Evolutionary conservation across 2,113 vertebrate genomes (phyloP), one percentile per base, ranked within the genome.

Genomic region (Seriola dumerili): DNA sequence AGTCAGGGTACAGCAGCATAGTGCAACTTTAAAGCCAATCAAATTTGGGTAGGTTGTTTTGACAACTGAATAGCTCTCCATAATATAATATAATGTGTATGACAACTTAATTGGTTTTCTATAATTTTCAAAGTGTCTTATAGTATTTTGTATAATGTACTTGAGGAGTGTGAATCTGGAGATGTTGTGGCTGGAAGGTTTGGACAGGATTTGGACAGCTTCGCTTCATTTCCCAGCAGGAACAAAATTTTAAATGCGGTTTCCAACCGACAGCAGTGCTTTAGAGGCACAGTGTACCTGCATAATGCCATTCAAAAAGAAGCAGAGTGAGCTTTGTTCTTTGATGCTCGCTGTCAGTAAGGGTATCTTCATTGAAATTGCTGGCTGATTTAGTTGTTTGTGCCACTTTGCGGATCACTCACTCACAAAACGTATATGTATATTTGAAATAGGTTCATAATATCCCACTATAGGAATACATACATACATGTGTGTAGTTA

Each of bases 191-290:
- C 59, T 54, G 8, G n/a, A 40, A 48, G 48, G 4, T 57, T 55
- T 80, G 68, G 63, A 21, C 57, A 64, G 40, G 19, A 69, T 80
- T 57, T 58, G 25, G 21, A 21, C 23, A 52, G 12, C 57, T 17
- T 50, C n/a, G 46, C 46, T 46, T 50, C 40, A 42, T 67, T 29
- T n/a, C 17, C 16, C 17, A 23, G 42, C 68, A 67, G 72, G 25
- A 78, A 25, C 0, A 77, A 74, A 77, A 76, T 34, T 62, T 61
- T 25, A 67, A 61, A 72, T 76, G n/a, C 36, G 54, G 72, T 69
- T 66, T 81, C 62, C 36, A 72, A 70, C 69, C 71, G 68, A 72
- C 54, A 46, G 32, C 34, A 77, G 64, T 71, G 71, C 57, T 73
- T 82, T n/a, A 46, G 8, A 52, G 19, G 36, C 25, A n/a, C 11